phyloP scores from a whole-genome alignment of 2,113 vertebrate genomes.

The Sclerurus mexicanus region DNA sequence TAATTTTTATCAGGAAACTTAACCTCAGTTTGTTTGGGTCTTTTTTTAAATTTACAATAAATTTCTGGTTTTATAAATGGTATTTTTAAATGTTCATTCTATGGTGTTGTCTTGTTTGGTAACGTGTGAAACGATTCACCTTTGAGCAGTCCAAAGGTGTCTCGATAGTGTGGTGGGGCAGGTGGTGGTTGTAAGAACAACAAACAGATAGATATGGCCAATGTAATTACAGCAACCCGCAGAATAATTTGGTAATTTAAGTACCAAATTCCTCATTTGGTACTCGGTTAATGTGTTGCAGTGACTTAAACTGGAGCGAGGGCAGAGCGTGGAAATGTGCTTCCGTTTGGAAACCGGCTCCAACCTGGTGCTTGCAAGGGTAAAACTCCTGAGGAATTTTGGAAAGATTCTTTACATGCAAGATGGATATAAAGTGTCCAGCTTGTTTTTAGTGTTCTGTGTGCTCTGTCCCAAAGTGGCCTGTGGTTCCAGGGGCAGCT shows the following conservation, averaged over 20 bases:
- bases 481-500: neutral
- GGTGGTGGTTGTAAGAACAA: neutral
- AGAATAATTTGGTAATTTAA: neutral
- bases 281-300: neutral
- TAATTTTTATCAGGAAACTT: slow-evolving; percentile 16
- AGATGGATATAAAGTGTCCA: neutral
- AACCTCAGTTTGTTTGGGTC: neutral
- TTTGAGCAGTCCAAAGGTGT: neutral
- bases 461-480: neutral
- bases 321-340: neutral
- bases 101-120: neutral
- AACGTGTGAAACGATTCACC: neutral
- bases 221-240: neutral
- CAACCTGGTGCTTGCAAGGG: neutral
- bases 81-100: neutral
- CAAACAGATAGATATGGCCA: neutral
- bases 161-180: neutral
- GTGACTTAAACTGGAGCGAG: neutral
- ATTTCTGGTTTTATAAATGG: neutral
- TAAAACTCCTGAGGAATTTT: neutral
- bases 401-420: slow-evolving; percentile 22
- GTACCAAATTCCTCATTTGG: neutral
- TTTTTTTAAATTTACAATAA: neutral
- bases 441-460: slow-evolving; percentile 5
- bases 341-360: neutral